phyloP scores from a whole-genome alignment of 2,113 vertebrate species.

The Henicopernis longicauda region DNA sequence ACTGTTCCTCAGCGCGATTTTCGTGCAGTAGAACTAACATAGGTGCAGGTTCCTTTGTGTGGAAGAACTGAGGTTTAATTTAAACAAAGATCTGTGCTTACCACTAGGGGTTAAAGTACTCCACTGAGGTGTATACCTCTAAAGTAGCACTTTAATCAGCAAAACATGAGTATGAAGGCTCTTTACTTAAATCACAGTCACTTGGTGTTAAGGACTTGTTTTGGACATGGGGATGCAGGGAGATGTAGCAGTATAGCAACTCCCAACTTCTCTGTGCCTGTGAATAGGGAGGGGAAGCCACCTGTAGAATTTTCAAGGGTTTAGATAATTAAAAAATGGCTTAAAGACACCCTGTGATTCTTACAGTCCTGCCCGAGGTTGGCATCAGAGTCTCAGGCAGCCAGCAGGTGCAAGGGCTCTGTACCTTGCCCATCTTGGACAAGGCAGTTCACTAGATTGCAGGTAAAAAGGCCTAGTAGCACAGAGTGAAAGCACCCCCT shows the following conservation, averaged over 20 bases:
- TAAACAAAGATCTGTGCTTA: background rate
- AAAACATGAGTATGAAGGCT: background rate
- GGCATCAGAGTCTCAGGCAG: background rate
- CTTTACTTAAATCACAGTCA: background rate
- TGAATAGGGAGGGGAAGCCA: background rate
- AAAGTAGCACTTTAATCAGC: background rate
- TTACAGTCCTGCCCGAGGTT: background rate
- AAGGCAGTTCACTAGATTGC: background rate
- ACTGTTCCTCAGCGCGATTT: background rate
- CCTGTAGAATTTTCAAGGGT: background rate
- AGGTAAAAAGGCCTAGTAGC: background rate
- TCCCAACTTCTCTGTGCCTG: background rate
- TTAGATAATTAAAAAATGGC: background rate
- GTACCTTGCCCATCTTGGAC: background rate
- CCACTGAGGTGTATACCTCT: background rate
- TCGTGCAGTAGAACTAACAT: background rate
- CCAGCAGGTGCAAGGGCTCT: background rate
- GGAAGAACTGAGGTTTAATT: background rate
- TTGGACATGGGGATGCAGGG: background rate
- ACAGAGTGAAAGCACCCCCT: background rate
- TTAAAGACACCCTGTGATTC: background rate
- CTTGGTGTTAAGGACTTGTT: background rate
- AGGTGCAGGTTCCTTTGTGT: background rate
- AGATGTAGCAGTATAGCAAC: background rate
- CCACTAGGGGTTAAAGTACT: background rate